Percentiles rank a stretch among this genome's conserved stretches.
Conservation (phyloP, 2,113 vertebrate species). For the Anoura caudifer region DNA sequence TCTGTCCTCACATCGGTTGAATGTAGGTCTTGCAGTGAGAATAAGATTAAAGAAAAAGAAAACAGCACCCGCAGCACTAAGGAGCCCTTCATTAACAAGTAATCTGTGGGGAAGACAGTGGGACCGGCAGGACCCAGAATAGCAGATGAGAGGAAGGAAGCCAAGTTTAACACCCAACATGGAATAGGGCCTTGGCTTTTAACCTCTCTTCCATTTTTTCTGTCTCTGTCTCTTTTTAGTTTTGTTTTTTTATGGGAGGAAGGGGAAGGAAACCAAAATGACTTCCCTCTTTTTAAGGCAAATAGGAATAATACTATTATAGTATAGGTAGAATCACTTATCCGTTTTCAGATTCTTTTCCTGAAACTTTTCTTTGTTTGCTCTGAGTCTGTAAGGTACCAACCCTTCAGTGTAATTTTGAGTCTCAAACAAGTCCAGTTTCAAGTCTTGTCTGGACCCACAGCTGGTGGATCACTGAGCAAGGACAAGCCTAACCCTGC, state of each 20-base stretch:
- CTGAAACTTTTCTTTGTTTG: not conserved
- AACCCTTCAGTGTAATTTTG: not conserved
- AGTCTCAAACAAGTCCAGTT: not conserved
- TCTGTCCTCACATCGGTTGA: constrained; percentile 11
- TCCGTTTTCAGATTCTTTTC: not conserved
- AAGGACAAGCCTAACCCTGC: not conserved
- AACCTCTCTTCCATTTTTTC: not conserved
- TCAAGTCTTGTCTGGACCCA: not conserved
- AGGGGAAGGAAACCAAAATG: not conserved
- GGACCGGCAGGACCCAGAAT: not conserved
- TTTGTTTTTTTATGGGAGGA: not conserved
- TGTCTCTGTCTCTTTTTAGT: not conserved
- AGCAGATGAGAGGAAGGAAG: not conserved
- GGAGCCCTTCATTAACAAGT: not conserved
- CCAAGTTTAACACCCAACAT: not conserved
- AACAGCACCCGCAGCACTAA: accelerated
- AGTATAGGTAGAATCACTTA: not conserved
- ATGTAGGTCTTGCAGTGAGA: constrained; percentile 18
- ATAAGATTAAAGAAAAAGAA: not conserved
- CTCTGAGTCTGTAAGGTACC: not conserved
- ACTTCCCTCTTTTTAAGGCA: not conserved
- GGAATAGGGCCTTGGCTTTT: not conserved
- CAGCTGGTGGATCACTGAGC: not conserved
- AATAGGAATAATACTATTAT: not conserved
- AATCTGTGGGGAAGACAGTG: not conserved